Base-by-base conservation (phyloP, 2,888 invertebrate species). In the Hypsopygia costalis region DNA sequence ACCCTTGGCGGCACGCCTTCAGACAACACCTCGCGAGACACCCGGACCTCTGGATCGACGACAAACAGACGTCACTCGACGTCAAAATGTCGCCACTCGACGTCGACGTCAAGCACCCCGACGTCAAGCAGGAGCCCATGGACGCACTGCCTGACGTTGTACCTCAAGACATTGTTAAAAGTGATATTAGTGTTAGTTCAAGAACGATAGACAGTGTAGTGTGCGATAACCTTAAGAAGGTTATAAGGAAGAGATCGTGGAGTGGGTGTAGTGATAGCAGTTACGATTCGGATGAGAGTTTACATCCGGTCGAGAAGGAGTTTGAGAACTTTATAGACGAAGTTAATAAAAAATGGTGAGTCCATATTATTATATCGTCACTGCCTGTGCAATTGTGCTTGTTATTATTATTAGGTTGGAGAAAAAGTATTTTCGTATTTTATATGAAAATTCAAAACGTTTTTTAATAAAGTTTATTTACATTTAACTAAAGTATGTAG, bases 261-360 rank as follows among this genome's bases (percentile, higher is more conserved):
- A 81, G 83, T 22, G 77, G 69, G 0, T 74, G 80, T 34, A 82
- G 77, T 7, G 81, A 82, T 12, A 68, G 62, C 46, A 83, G 81
- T 43, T 82, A 79, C 28, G 85, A 87, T 37, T 82, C 85, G 0
- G 86, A 85, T 10, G 80, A 77, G 45, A 80, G 79, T 41, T 46
- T 88, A 51, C 74, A 77, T 43, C 87, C 88, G 0, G 86, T 79
- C 0, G 88, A 88, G 57, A 64, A 59, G 52, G 82, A 85, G 61
- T 88, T 88, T 51, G 80, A 81, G 50, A 68, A 69, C 58, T 85
- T 88, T 32, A 76, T 86, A 51, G 69, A 77, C 37, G 86, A 88
- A 43, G 86, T 89, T 39, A 77, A 81, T 59, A 77, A 73, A 55
- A 82, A 86, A 75, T 88, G 89, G 89, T 89, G 51, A 78, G 86